These are phyloP conservation scores for Unio delphinus DNA, from an alignment of 2,888 invertebrate species.

Conservation along the genomic window DNA sequence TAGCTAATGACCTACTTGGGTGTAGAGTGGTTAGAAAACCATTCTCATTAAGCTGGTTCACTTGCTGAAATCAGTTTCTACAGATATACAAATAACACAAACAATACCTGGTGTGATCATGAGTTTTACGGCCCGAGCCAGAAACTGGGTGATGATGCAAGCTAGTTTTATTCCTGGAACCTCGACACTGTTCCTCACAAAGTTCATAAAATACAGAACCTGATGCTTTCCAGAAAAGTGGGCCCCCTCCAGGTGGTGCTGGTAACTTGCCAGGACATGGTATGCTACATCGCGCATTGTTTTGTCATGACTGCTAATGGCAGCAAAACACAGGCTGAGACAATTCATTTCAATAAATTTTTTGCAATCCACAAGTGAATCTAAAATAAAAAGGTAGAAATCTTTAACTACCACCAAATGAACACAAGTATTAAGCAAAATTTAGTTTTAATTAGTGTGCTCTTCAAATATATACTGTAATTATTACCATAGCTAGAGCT, in stretches of 20 bases:
- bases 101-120: constrained; percentile 79
- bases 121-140: constrained; percentile 81
- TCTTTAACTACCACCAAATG: too few relatives aligned
- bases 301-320: constrained; percentile 80
- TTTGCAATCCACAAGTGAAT: constrained; percentile 81
- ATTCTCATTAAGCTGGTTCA: too few relatives aligned
- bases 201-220: constrained; percentile 80
- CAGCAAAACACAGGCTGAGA: constrained; percentile 81
- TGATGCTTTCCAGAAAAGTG: constrained; percentile 77
- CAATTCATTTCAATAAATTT: constrained; percentile 81
- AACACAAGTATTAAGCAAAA: too few relatives aligned
- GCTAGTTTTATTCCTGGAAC: constrained; percentile 74
- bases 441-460: too few relatives aligned
- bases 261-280: constrained; percentile 82
- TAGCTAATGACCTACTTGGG: too few relatives aligned
- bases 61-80: too few relatives aligned
- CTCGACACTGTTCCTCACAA: constrained; percentile 78
- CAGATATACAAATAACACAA: too few relatives aligned
- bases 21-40: too few relatives aligned
- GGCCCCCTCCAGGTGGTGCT: constrained; percentile 80
- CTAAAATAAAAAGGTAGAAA: constrained; percentile 62
- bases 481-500: too few relatives aligned
- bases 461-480: too few relatives aligned
- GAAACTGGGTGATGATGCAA: constrained; percentile 79
- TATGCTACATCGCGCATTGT: constrained; percentile 82